These are phyloP conservation scores for Pseudeuparius sepicola DNA, from an alignment of 2,888 invertebrate species.

Conservation along the genomic window DNA sequence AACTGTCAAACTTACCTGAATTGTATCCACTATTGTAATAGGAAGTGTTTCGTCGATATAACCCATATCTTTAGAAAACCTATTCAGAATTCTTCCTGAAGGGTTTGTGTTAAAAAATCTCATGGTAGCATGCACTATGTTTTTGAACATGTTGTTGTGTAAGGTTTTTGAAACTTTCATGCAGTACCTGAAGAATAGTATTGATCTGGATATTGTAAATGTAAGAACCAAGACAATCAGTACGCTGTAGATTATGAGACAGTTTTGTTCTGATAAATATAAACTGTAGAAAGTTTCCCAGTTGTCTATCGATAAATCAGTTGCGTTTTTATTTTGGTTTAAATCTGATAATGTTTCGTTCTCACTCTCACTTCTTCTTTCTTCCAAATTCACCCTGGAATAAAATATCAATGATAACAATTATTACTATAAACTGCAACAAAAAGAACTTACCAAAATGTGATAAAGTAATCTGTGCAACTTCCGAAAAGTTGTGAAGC, in stretches of 20 bases:
- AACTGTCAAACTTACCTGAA: too few species aligned
- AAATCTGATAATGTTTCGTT: too few species aligned
- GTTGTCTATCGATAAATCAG: neutral
- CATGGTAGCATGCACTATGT: slow-evolving; percentile 54
- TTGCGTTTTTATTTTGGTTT: too few species aligned
- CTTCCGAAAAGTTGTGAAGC: slow-evolving; percentile 62
- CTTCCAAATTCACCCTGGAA: slow-evolving; percentile 31
- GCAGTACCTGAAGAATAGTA: slow-evolving; percentile 43
- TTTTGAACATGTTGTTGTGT: slow-evolving; percentile 45
- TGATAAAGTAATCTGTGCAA: slow-evolving; percentile 67
- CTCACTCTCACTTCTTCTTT: too few species aligned
- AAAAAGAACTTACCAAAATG: slow-evolving; percentile 51
- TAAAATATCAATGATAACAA: slow-evolving; percentile 7
- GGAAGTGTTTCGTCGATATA: slow-evolving; percentile 46
- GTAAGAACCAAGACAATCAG: slow-evolving; percentile 33
- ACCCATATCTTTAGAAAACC: slow-evolving; percentile 64
- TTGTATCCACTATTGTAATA: slow-evolving; percentile 42
- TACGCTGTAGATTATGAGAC: slow-evolving; percentile 35
- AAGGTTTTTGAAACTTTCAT: slow-evolving; percentile 46
- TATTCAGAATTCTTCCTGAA: slow-evolving; percentile 53
- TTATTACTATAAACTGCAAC: neutral
- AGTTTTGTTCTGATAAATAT: slow-evolving; percentile 14
- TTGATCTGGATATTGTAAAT: slow-evolving; percentile 40
- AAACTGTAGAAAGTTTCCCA: slow-evolving; percentile 1
- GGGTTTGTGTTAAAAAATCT: slow-evolving; percentile 62